Evolutionary conservation across 1,140 invertebrate species (phyloP).

Genomic region (Drosophila mauritiana): DNA sequence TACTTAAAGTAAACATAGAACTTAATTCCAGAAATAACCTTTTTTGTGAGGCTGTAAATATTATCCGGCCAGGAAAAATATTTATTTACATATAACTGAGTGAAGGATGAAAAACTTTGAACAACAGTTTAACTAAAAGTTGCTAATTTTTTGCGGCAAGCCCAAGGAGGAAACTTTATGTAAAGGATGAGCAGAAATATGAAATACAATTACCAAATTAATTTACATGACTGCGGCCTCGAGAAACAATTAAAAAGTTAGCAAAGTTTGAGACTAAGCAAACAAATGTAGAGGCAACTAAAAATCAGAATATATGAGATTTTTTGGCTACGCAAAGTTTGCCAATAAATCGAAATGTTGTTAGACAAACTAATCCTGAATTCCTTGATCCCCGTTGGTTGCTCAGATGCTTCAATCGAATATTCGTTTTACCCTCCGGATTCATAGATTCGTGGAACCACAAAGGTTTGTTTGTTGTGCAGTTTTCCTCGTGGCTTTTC

Average conservation of each 20-base stretch:
- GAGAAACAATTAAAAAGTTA: conserved; percentile 51
- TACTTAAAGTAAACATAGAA: conserved; percentile 2
- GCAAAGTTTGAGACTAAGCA: conserved; percentile 9
- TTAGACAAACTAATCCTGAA: conserved; percentile 21
- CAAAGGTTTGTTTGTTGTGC: conserved; percentile 42
- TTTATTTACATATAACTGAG: conserved; percentile 11
- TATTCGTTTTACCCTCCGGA: conserved; percentile 34
- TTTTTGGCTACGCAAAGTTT: conserved; percentile 29
- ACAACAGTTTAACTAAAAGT: conserved; percentile 22
- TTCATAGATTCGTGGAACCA: conserved; percentile 21
- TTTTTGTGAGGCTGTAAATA: conserved; percentile 11
- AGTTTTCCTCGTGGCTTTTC: conserved; percentile 32
- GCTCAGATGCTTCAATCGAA: conserved; percentile 30
- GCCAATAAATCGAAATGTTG: conserved; percentile 43
- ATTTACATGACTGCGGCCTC: conserved; percentile 28
- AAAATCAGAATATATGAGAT: neutral
- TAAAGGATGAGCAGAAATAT: conserved; percentile 22
- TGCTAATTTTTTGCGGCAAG: conserved; percentile 29
- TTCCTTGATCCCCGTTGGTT: conserved; percentile 3
- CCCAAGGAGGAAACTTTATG: conserved; percentile 13
- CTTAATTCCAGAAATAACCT: neutral
- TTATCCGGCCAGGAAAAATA: conserved; percentile 16
- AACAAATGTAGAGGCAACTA: conserved; percentile 1
- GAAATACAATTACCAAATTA: conserved; percentile 54
- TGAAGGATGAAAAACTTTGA: conserved; percentile 19